Conservation (phyloP, 2,797 vertebrate species). For the Coregonus suidteri region DNA sequence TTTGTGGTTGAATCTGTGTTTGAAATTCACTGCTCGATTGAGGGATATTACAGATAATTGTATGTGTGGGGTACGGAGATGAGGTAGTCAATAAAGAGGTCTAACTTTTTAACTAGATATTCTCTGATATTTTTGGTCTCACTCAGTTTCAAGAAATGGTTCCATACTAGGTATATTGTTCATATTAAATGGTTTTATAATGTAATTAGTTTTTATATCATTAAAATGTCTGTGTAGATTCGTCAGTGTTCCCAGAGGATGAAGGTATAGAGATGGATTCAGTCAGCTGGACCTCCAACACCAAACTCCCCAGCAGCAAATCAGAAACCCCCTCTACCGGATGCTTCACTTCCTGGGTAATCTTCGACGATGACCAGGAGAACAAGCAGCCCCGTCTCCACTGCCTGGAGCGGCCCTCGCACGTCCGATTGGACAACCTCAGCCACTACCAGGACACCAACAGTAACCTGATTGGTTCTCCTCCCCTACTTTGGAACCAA, state of each 20-base stretch:
- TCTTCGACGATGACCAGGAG: constrained; percentile 83
- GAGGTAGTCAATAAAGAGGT: too few species aligned
- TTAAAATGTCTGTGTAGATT: constrained; percentile 61
- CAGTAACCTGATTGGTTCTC: constrained; percentile 65
- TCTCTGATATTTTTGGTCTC: too few species aligned
- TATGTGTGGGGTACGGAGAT: too few species aligned
- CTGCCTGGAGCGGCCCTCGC: constrained; percentile 57
- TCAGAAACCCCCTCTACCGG: constrained; percentile 60
- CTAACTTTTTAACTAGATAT: too few species aligned
- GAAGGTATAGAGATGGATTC: constrained; percentile 85
- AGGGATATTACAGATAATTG: too few species aligned
- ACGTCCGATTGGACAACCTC: constrained; percentile 58
- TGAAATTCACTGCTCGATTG: too few species aligned
- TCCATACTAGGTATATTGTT: neutral
- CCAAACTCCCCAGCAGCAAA: constrained; percentile 73
- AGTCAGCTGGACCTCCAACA: constrained; percentile 72
- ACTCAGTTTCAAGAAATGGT: neutral
- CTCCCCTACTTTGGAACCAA: constrained; percentile 17
- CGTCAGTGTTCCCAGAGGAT: constrained; percentile 81
- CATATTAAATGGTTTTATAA: neutral
- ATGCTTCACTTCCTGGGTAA: constrained; percentile 86
- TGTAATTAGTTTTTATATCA: neutral
- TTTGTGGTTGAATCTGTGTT: too few species aligned
- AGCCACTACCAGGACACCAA: constrained; percentile 63
- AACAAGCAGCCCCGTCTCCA: constrained; percentile 41